Percentiles rank a stretch among this genome's conserved stretches.
Conservation (phyloP, 2,113 vertebrate genomes). For the Rhabdornis inornatus region DNA sequence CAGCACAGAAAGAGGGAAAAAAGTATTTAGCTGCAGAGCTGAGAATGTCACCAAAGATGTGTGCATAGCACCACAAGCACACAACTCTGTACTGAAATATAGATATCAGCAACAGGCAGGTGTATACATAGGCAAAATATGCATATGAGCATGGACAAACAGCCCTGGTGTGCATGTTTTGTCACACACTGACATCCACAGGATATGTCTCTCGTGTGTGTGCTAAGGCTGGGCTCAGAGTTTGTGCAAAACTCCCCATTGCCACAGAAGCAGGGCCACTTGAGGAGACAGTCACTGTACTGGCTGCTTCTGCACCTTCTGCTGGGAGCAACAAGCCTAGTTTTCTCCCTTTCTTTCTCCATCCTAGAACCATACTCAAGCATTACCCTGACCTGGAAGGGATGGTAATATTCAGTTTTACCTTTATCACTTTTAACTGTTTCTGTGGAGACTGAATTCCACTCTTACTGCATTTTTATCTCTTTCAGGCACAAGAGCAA, state of each 20-base stretch:
- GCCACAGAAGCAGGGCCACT: neutral
- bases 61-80: neutral
- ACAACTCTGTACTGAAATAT: neutral
- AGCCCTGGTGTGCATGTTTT: neutral
- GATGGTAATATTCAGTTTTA: neutral
- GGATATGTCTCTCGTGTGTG: neutral
- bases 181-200: too few relatives aligned
- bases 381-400: neutral
- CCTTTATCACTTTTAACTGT: neutral
- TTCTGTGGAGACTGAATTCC: neutral
- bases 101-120: neutral
- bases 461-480: neutral
- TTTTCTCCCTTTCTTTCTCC: neutral
- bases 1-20: neutral
- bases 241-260: neutral
- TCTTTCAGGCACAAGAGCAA: neutral
- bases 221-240: neutral
- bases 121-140: neutral
- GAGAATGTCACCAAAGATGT: neutral
- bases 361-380: neutral
- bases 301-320: neutral
- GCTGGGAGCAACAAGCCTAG: neutral
- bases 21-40: neutral
- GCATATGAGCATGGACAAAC: accelerated
- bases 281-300: neutral